Evolutionary conservation across 37 sponge, comb jelly and placozoan species (phyloP), one percentile per base, ranked within the genome.

Genomic region (Spongia lamella): DNA sequence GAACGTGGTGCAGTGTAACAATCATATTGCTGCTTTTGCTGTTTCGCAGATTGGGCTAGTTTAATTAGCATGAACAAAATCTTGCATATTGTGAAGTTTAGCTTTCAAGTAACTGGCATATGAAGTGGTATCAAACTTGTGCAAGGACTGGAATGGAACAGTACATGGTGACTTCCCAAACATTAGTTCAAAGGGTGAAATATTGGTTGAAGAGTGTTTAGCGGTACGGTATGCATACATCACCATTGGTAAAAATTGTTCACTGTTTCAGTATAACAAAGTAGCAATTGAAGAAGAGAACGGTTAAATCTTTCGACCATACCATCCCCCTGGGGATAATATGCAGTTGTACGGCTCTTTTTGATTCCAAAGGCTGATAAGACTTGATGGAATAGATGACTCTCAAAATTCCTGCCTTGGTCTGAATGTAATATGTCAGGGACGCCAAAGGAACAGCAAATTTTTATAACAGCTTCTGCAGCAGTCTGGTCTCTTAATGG

Each of bases 121-220:
- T 43, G 47, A 13, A 9, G 47, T 43, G 47, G 47, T 43, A 43
- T 43, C 47, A 43, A 43, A 43, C 9, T 43, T 43, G 47, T 43
- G 9, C 7, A 9, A 5, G 9, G 7, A 43, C 47, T 43, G 47
- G 9, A 43, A 43, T 5, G 47, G 47, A 43, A 43, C 9, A 43
- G 47, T 9, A 43, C 7, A 5, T 43, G 47, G 5, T 9, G 47
- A 43, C 38, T 22, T 35, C 24, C 77, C 77, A 77, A 62, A 77
- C 64, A 62, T 77, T 35, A 77, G 63, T 47, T 49, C 39, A 25
- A 52, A 77, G 49, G 77, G 77, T 20, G 64, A 52, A 27, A 63
- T 53, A 36, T 25, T 27, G 0, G 54, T 56, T 35, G 60, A 55
- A 20, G 61, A 22, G 38, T 74, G 58, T 33, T 17, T 57, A 24